Evolutionary conservation across 2,113 vertebrate genomes (phyloP).

Genomic region (Drymodes brunneopygia): DNA sequence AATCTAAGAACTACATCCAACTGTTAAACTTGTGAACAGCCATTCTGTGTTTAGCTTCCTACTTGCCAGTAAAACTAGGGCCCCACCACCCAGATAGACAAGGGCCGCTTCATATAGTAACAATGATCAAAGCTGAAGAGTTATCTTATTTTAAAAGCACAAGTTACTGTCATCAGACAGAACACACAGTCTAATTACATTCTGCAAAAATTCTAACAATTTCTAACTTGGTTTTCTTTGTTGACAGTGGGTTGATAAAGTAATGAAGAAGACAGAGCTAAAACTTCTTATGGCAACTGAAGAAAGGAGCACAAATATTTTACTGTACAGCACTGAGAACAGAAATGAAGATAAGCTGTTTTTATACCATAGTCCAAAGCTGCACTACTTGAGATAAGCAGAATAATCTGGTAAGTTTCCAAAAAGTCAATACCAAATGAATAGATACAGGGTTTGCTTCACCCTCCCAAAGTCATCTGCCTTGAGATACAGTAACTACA

Average conservation of each 20-base stretch:
- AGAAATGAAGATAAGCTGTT: background rate
- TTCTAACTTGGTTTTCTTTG: background rate
- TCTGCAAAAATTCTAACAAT: background rate
- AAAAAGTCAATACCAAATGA: constrained; percentile 8
- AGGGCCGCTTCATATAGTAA: background rate
- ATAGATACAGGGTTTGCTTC: background rate
- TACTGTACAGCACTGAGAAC: background rate
- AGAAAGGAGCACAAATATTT: background rate
- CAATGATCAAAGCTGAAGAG: background rate
- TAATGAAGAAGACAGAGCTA: background rate
- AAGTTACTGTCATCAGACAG: background rate
- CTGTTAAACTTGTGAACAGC: background rate
- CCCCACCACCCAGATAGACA: background rate
- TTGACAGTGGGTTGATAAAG: background rate
- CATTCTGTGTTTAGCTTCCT: background rate
- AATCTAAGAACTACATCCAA: background rate
- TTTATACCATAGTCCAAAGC: background rate
- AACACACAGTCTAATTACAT: background rate
- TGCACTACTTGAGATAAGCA: constrained; percentile 35
- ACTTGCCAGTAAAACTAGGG: background rate
- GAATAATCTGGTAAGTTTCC: background rate
- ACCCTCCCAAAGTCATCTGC: constrained; percentile 8
- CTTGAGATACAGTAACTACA: background rate
- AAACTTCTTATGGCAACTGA: background rate
- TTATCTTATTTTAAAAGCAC: background rate